A percentile compares a stretch with the other conserved stretches of the same genome.
These are phyloP conservation scores for Tricholauxania praeusta DNA, from an alignment of 2,888 invertebrate genomes.

Conservation along the genomic window DNA sequence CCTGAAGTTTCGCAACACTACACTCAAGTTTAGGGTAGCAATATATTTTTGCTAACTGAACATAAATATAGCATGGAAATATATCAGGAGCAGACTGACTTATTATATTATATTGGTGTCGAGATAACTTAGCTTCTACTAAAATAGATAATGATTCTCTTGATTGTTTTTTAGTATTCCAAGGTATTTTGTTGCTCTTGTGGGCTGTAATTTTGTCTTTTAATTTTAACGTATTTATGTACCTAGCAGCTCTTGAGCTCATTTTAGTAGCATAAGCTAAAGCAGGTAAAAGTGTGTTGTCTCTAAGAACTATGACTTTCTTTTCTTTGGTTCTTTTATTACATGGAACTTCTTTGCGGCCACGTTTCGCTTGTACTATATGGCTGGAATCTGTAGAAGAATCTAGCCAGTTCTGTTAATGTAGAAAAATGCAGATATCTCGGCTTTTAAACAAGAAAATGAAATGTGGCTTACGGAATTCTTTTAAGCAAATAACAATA, in stretches of 20 bases:
- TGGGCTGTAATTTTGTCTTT: constrained; percentile 32
- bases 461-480: too few relatives aligned
- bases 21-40: constrained; percentile 48
- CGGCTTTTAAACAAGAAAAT: too few relatives aligned
- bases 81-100: constrained; percentile 50
- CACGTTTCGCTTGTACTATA: constrained; percentile 13
- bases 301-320: constrained; percentile 24
- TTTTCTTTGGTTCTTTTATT: constrained; percentile 19
- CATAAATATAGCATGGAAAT: constrained; percentile 50
- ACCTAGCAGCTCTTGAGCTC: constrained; percentile 39
- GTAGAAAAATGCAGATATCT: too few relatives aligned
- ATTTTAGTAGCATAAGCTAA: constrained; percentile 37
- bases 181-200: constrained; percentile 27
- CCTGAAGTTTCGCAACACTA: constrained; percentile 46
- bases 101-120: constrained; percentile 52
- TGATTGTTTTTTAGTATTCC: constrained; percentile 5
- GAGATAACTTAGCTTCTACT: constrained; percentile 50
- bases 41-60: constrained; percentile 49
- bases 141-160: constrained; percentile 47
- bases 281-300: constrained; percentile 9
- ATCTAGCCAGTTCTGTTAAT: constrained; percentile 30
- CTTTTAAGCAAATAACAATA: too few relatives aligned
- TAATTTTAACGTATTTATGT: constrained; percentile 35
- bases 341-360: constrained; percentile 28
- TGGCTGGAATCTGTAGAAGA: constrained; percentile 9